These are phyloP conservation scores for Hypena proboscidalis DNA, from an alignment of 2,888 invertebrate genomes.

Conservation along the genomic window DNA sequence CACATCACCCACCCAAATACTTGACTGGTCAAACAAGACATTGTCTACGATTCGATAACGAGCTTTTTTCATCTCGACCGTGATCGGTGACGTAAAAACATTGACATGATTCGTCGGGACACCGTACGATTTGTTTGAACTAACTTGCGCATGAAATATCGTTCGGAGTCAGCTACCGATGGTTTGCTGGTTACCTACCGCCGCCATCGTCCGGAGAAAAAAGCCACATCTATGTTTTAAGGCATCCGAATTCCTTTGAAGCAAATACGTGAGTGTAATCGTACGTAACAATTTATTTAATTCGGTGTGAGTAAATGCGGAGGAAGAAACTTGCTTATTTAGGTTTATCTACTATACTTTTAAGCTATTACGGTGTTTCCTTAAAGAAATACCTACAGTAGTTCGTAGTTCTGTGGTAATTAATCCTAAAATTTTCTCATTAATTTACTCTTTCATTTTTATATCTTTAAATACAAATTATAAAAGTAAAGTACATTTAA, in stretches of 20 bases:
- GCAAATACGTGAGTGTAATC: slow-evolving; percentile 82
- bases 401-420: too few species aligned
- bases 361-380: too few species aligned
- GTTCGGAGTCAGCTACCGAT: slow-evolving; percentile 80
- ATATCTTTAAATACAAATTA: too few species aligned
- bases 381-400: too few species aligned
- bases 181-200: slow-evolving; percentile 84
- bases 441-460: too few species aligned
- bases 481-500: too few species aligned
- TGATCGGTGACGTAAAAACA: slow-evolving; percentile 61
- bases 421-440: too few species aligned
- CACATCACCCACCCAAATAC: slow-evolving; percentile 21
- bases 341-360: too few species aligned
- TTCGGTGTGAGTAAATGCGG: slow-evolving; percentile 58
- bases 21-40: slow-evolving; percentile 36
- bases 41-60: slow-evolving; percentile 39
- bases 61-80: slow-evolving; percentile 44
- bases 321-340: slow-evolving; percentile 36
- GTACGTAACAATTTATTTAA: slow-evolving; percentile 79
- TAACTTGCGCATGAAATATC: slow-evolving; percentile 80
- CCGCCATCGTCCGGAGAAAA: slow-evolving; percentile 68
- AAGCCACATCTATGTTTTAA: slow-evolving; percentile 69
- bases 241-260: slow-evolving; percentile 79
- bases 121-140: slow-evolving; percentile 84
- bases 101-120: slow-evolving; percentile 75